A percentile compares a stretch with the other conserved stretches of the same genome.
These are phyloP conservation scores for Spilogale gracilis DNA, from an alignment of 2,113 vertebrate genomes.

Conservation along the genomic window DNA sequence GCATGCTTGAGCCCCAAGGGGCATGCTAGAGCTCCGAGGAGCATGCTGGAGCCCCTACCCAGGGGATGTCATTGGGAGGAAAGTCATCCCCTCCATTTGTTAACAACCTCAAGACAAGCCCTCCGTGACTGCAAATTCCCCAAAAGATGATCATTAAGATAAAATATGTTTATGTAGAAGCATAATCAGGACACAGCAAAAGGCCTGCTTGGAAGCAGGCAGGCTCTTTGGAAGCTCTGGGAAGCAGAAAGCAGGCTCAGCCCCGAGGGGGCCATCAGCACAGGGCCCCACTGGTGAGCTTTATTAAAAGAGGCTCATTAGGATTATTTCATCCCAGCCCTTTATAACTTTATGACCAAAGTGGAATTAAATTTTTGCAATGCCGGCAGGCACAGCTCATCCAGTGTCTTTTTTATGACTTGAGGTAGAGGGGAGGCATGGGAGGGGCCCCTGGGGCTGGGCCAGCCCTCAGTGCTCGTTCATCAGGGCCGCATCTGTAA, in stretches of 20 bases:
- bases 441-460: not conserved
- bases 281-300: constrained; percentile 65
- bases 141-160: constrained; percentile 69
- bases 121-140: constrained; percentile 27
- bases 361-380: constrained; percentile 73
- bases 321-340: constrained; percentile 60
- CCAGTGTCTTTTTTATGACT: not conserved
- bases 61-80: not conserved
- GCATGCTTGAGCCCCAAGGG: not conserved
- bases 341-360: constrained; percentile 71
- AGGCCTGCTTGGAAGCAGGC: constrained; percentile 28
- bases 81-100: constrained; percentile 13
- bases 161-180: constrained; percentile 52
- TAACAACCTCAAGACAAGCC: not conserved
- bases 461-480: rapidly evolving
- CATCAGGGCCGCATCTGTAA: not conserved
- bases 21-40: not conserved
- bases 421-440: rapidly evolving
- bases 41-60: too few species aligned
- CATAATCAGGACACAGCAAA: constrained; percentile 43
- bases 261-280: constrained; percentile 44
- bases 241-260: constrained; percentile 41
- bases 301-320: constrained; percentile 81
- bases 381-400: not conserved
- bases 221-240: not conserved